A percentile compares a stretch with the other conserved stretches of the same genome.
Conservation (phyloP, 2,797 vertebrate genomes). For the Nyctalus aviator region DNA sequence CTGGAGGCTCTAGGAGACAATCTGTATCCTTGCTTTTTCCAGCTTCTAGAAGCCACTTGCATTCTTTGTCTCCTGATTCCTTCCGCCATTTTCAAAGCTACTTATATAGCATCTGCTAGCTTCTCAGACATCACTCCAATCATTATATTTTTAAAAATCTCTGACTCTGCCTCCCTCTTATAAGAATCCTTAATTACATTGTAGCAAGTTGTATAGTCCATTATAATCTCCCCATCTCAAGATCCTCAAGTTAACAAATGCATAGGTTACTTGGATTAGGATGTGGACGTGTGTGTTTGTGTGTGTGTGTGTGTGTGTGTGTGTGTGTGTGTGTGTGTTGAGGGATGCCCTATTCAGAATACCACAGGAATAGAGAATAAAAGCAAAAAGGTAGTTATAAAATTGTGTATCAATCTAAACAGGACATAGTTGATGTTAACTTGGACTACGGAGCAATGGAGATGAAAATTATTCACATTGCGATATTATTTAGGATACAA, state of each 20-base stretch:
- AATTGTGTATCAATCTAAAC: background rate
- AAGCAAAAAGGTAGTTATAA: constrained; percentile 9
- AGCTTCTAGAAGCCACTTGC: background rate
- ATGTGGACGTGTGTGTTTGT: background rate
- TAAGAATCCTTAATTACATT: background rate
- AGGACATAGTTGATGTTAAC: background rate
- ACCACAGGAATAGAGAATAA: background rate
- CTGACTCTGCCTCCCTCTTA: background rate
- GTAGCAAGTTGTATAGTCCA: background rate
- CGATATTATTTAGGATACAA: constrained; percentile 3
- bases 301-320: background rate
- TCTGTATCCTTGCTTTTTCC: background rate
- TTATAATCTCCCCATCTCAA: background rate
- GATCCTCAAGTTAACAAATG: background rate
- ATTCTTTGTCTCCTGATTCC: background rate
- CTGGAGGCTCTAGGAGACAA: background rate
- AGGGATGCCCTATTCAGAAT: background rate
- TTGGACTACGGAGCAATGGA: background rate
- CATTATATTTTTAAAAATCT: constrained; percentile 1
- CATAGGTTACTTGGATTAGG: background rate
- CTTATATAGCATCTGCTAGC: background rate
- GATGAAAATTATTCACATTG: background rate
- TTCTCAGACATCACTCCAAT: background rate
- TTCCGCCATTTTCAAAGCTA: background rate
- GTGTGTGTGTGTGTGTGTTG: background rate